Evolutionary conservation across 2,797 vertebrate species (phyloP).

Genomic region (Falco peregrinus): DNA sequence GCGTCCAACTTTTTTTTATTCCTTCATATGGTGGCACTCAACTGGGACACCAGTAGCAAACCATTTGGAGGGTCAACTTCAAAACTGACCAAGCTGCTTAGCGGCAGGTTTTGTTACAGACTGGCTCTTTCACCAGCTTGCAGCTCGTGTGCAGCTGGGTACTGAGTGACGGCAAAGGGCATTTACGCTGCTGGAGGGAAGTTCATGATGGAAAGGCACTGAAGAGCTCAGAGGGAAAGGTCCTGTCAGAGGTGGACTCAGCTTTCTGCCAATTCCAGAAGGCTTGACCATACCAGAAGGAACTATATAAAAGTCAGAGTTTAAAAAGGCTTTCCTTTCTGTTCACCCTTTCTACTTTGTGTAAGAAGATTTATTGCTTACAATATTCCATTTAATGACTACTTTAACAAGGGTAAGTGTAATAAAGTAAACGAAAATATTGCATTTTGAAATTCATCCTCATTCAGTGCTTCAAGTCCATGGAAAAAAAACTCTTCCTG

Average conservation of each 20-base stretch:
- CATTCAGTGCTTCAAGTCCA: not conserved
- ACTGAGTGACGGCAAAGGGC: rapidly evolving
- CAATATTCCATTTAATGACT: not conserved
- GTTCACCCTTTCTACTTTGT: not conserved
- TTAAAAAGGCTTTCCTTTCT: not conserved
- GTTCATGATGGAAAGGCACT: not conserved
- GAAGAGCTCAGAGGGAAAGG: not conserved
- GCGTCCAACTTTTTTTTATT: not conserved
- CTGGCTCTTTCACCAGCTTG: not conserved
- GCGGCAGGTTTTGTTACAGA: not conserved
- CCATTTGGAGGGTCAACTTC: not conserved
- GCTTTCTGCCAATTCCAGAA: not conserved
- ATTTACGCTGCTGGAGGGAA: not conserved
- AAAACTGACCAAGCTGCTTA: rapidly evolving
- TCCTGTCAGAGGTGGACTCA: not conserved
- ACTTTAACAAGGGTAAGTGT: not conserved
- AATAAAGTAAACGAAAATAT: not conserved
- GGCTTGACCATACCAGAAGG: not conserved
- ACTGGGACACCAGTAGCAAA: not conserved
- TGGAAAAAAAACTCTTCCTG: not conserved
- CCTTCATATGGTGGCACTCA: not conserved
- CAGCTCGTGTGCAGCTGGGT: not conserved
- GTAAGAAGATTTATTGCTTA: not conserved
- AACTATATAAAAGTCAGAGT: not conserved
- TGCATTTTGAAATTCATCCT: not conserved